phyloP scores from a whole-genome alignment of 2,113 vertebrate genomes.

The Phyllostomus hastatus region DNA sequence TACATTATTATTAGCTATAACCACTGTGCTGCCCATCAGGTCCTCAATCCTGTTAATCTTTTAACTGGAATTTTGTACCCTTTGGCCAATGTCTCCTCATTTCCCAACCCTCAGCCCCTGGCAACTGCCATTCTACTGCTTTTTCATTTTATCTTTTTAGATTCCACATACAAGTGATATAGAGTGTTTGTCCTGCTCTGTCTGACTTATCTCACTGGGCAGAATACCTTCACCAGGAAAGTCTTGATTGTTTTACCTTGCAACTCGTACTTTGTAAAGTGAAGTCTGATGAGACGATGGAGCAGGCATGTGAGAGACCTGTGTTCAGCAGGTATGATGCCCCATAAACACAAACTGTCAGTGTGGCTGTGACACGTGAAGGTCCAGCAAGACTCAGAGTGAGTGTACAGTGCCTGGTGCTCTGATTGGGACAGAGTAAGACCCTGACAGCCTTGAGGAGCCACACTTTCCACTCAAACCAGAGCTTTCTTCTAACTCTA shows the following conservation, averaged over 20 bases:
- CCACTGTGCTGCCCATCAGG: not conserved
- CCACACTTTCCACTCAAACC: not conserved
- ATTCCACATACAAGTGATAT: not conserved
- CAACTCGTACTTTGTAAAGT: not conserved
- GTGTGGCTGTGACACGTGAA: rapidly evolving
- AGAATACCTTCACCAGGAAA: not conserved
- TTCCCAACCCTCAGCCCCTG: not conserved
- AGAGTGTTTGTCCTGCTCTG: not conserved
- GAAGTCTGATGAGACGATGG: not conserved
- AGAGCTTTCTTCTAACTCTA: not conserved
- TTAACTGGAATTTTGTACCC: not conserved
- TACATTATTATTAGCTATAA: not conserved
- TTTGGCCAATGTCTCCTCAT: not conserved
- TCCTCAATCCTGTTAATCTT: not conserved
- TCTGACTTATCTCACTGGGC: not conserved
- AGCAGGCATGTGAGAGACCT: not conserved
- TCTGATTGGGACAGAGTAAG: not conserved
- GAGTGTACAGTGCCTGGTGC: not conserved
- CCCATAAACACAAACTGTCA: not conserved
- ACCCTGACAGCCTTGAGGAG: no score
- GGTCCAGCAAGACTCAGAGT: not conserved
- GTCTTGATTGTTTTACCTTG: not conserved
- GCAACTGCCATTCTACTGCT: not conserved
- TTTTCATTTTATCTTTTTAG: not conserved
- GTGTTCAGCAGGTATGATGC: not conserved